Base-by-base conservation (phyloP, 2,797 vertebrate species). In the Liparis tanakae region DNA sequence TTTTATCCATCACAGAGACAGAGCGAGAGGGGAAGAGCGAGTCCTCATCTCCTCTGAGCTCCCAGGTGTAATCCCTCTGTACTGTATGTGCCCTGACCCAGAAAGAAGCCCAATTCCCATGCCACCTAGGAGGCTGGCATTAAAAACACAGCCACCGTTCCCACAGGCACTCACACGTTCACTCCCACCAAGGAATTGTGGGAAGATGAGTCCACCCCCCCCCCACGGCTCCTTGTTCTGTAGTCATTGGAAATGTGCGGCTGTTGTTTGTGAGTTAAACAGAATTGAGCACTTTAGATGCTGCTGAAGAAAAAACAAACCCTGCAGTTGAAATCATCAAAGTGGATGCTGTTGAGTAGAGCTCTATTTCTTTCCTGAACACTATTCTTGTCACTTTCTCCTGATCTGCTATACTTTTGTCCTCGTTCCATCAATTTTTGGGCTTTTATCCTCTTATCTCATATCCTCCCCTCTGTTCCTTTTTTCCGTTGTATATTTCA, bases 11-110 rank as follows among this genome's bases (percentile, higher is more conserved):
- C 79, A 69, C 82, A 83, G 79, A 91, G 81, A 84, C 67, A 36
- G 82, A 81, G 75, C 20, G 57, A 68, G 62, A 55, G 68, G 60
- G 74, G 76, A 70, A 71, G 71, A 75, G 86, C 79, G 83, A 89
- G 88, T 84, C 91, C 81, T 88, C 90, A 82, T 91, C 90, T 92
- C 88, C 90, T 88, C 86, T 90, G 85, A 89, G 90, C 89, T 93
- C 93, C 90, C 91, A 90, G 91, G 92, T 94, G 92, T 91, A 93
- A 94, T 92, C 91, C 79, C 78, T 81, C 88, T 90, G 88, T 88
- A 91, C 92, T 90, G 89, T 87, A 89, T 90, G 90, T 87, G 91
- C 88, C 84, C 90, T 94, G 93, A 93, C 93, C 93, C 91, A 94
- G 92, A 94, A 94, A 94, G 87, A 84, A 84, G 86, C 78, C n/a